phyloP scores from a whole-genome alignment of 2,113 vertebrate species.

The Danionella cerebrum region DNA sequence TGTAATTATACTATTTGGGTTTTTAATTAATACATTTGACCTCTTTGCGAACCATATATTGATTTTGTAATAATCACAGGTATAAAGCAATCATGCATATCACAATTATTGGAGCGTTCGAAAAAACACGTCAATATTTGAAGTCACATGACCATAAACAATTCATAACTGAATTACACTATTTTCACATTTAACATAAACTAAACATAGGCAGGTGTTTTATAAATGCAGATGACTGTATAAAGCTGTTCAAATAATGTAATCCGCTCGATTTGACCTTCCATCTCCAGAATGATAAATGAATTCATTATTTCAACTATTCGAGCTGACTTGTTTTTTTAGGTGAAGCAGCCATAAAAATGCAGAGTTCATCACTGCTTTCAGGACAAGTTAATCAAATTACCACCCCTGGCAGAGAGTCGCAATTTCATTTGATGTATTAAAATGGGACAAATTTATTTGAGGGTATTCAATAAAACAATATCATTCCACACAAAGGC shows the following conservation, averaged over 20 bases:
- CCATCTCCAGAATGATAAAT: neutral
- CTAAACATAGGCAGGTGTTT: no score
- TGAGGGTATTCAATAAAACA: neutral
- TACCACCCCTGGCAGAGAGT: neutral
- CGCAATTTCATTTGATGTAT: neutral
- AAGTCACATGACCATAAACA: no score
- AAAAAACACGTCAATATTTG: neutral
- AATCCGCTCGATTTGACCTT: neutral
- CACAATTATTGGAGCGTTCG: neutral
- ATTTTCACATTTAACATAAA: no score
- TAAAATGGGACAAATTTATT: neutral
- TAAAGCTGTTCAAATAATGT: neutral
- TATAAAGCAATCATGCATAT: neutral
- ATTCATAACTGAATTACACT: no score
- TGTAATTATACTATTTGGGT: constrained; percentile 80
- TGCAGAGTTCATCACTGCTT: neutral
- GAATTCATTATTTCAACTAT: neutral
- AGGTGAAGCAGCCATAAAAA: neutral
- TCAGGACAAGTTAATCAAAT: neutral
- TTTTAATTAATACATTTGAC: constrained; percentile 96
- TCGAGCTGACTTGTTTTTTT: neutral
- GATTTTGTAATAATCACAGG: constrained; percentile 68
- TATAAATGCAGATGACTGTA: neutral
- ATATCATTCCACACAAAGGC: neutral
- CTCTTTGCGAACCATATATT: constrained; percentile 79